Conservation (phyloP, 30 jellyfish, hydroid and myxozoan genomes). For the Catostylus mosaicus region DNA sequence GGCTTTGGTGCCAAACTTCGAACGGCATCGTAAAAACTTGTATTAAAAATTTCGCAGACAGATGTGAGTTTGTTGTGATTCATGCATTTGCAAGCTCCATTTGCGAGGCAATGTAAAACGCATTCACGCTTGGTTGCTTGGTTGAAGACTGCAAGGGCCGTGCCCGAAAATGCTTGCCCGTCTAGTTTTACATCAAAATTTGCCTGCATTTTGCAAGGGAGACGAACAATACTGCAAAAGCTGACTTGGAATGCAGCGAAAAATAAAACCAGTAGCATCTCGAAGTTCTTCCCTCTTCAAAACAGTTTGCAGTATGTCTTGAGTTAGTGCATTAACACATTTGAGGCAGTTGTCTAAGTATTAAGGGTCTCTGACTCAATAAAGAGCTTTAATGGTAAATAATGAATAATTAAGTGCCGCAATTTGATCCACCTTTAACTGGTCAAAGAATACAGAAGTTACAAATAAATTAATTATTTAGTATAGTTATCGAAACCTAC, state of each 20-base stretch:
- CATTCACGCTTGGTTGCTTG: constrained; percentile 28
- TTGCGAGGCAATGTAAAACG: constrained; percentile 32
- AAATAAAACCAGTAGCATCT: neutral
- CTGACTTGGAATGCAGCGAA: neutral
- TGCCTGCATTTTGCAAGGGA: constrained; percentile 23
- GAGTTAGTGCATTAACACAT: no score
- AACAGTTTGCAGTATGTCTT: neutral
- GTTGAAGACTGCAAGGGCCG: neutral
- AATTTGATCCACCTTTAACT: no score
- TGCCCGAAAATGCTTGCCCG: neutral
- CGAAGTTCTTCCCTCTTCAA: neutral
- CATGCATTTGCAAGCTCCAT: constrained; percentile 15
- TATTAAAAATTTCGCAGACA: constrained; percentile 20
- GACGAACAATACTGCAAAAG: constrained; percentile 4
- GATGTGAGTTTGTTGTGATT: constrained; percentile 15
- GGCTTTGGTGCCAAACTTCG: neutral
- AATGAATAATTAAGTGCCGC: no score
- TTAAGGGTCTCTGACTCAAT: no score
- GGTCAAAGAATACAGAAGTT: no score
- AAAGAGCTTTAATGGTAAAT: no score
- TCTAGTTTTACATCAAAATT: constrained; percentile 29
- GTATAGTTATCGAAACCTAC: no score
- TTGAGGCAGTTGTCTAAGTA: no score
- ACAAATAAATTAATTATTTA: no score
- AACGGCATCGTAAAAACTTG: neutral